These are phyloP conservation scores for Sylvilagus bachmani DNA, from an alignment of 2,113 vertebrate species.

Conservation along the genomic window DNA sequence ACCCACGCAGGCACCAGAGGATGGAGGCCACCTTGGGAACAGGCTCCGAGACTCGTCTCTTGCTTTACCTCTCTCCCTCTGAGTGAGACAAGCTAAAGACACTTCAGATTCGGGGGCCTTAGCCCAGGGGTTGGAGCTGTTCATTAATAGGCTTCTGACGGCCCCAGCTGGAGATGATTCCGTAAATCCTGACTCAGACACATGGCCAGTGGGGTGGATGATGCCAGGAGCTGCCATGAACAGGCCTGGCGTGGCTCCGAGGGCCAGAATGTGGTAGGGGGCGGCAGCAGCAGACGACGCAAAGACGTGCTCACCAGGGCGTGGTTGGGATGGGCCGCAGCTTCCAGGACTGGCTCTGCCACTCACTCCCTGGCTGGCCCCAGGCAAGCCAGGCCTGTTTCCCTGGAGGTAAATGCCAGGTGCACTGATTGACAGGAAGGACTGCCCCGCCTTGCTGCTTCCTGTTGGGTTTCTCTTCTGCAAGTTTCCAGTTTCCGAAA, in stretches of 20 bases:
- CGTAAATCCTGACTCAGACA: neutral
- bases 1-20: neutral
- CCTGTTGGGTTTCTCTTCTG: neutral
- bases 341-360: neutral
- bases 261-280: fast-evolving
- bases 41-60: neutral
- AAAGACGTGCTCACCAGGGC: neutral
- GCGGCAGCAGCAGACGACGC: neutral
- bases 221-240: fast-evolving
- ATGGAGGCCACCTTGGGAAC: neutral
- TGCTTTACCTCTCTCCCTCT: neutral
- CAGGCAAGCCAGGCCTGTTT: neutral
- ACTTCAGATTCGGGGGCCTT: neutral
- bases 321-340: neutral
- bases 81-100: neutral
- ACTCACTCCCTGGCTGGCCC: neutral
- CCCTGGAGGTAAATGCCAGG: neutral
- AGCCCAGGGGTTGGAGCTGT: neutral
- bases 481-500: slow-evolving; percentile 2
- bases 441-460: neutral
- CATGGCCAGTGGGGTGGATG: too few relatives aligned
- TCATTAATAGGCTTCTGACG: neutral
- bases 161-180: neutral
- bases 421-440: neutral
- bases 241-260: neutral